Evolutionary conservation across 2,797 vertebrate genomes (phyloP).

Genomic region (Scomberomorus guttatus): DNA sequence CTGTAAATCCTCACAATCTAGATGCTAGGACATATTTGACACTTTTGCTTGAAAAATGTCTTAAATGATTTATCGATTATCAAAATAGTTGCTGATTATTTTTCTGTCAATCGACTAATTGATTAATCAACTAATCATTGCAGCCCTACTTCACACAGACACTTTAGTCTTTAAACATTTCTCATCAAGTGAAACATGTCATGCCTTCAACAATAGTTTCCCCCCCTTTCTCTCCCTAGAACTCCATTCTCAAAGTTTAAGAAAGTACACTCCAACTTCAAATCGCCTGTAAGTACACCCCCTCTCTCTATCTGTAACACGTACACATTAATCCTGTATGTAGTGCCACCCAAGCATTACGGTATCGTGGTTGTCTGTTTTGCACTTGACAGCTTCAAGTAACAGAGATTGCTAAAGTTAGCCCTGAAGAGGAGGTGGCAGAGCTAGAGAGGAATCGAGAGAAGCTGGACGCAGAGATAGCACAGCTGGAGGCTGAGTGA

Average conservation of each 20-base stretch:
- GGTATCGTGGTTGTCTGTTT: constrained; percentile 12
- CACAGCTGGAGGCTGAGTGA: constrained; percentile 88
- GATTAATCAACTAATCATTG: too few species aligned
- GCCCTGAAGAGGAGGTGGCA: constrained; percentile 81
- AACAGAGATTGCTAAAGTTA: constrained; percentile 54
- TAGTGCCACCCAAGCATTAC: not conserved
- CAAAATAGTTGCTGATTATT: too few species aligned
- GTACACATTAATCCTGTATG: not conserved
- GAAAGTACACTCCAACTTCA: constrained; percentile 75
- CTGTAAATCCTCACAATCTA: too few species aligned
- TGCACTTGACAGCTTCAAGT: constrained; percentile 71
- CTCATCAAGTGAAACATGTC: not conserved
- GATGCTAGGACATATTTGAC: too few species aligned
- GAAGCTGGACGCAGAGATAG: constrained; percentile 89
- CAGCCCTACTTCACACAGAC: too few species aligned
- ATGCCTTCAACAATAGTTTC: not conserved
- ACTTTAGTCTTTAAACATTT: not conserved
- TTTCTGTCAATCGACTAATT: too few species aligned
- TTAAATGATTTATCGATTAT: too few species aligned
- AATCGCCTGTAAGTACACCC: constrained; percentile 76
- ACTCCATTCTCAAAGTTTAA: constrained; percentile 74
- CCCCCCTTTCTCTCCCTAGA: constrained; percentile 38
- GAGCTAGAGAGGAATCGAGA: constrained; percentile 85
- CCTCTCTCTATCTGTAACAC: not conserved
- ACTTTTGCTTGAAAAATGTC: too few species aligned